Evolutionary conservation across 2,113 vertebrate genomes (phyloP).

Genomic region (Galeopterus variegatus): DNA sequence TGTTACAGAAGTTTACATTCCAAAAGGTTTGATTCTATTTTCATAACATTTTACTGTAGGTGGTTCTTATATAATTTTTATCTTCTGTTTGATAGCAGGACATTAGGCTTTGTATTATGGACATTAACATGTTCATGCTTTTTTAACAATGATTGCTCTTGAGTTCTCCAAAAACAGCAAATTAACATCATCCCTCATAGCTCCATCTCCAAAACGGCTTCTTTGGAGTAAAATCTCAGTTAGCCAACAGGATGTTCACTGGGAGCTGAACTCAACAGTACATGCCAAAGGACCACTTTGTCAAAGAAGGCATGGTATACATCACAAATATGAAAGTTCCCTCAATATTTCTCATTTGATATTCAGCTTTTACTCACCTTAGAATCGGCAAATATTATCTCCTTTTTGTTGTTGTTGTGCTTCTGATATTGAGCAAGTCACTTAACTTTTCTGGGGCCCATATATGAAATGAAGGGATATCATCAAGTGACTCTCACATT

Average conservation of each 20-base stretch:
- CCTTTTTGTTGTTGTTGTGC: not conserved
- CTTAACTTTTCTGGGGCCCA: not conserved
- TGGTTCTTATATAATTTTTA: not conserved
- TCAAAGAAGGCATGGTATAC: not conserved
- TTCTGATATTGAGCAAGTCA: not conserved
- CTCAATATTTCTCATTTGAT: not conserved
- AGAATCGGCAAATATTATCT: not conserved
- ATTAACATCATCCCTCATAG: not conserved
- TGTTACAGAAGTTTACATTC: not conserved
- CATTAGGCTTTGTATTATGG: not conserved
- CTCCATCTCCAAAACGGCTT: conserved; percentile 6
- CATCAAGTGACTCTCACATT: not conserved
- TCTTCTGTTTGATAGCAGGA: not conserved
- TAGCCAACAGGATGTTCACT: not conserved
- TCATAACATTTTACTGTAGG: not conserved
- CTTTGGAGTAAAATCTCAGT: not conserved
- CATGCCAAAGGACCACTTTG: accelerated
- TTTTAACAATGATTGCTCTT: not conserved
- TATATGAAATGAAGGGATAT: not conserved
- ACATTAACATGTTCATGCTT: not conserved
- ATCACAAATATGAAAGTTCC: not conserved
- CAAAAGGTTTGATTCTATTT: not conserved
- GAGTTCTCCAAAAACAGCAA: not conserved
- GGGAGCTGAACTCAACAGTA: not conserved
- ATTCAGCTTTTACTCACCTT: not conserved